phyloP scores from a whole-genome alignment of 2,113 vertebrate species.

The Pelusios castaneus region DNA sequence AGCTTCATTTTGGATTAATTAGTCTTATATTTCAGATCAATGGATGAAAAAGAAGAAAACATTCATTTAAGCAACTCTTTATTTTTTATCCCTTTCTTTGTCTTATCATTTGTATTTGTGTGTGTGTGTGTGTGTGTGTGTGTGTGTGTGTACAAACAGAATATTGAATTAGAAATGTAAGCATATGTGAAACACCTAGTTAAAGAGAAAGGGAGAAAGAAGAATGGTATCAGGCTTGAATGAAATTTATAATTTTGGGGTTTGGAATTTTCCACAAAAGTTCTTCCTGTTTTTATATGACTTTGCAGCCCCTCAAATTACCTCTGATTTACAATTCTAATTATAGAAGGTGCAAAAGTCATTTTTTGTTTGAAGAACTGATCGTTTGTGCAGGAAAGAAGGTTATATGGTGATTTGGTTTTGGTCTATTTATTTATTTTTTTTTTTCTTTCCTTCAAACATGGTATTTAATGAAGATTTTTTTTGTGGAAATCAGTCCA shows the following conservation, averaged over 20 bases:
- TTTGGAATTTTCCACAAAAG: not conserved
- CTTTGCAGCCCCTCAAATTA: not conserved
- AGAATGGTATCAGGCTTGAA: not conserved
- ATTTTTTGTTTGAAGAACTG: not conserved
- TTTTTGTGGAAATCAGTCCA: not conserved
- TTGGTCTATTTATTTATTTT: no score
- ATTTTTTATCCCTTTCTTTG: not conserved
- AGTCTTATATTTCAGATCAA: not conserved
- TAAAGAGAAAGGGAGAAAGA: not conserved
- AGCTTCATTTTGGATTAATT: not conserved
- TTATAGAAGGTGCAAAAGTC: not conserved
- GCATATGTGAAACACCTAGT: not conserved
- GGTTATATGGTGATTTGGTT: not conserved
- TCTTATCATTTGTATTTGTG: not conserved
- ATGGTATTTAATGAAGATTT: not conserved
- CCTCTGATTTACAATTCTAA: not conserved
- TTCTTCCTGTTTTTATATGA: not conserved
- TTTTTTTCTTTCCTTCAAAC: not conserved
- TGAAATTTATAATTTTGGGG: not conserved
- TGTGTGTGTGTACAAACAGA: not conserved
- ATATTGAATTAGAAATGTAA: not conserved
- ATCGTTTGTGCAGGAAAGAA: not conserved
- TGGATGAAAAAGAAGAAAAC: not conserved
- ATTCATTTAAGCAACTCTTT: not conserved
- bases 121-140: not conserved